These are phyloP conservation scores for Pristionchus arcanus DNA, from an alignment of 2,888 invertebrate species.

Conservation along the genomic window DNA sequence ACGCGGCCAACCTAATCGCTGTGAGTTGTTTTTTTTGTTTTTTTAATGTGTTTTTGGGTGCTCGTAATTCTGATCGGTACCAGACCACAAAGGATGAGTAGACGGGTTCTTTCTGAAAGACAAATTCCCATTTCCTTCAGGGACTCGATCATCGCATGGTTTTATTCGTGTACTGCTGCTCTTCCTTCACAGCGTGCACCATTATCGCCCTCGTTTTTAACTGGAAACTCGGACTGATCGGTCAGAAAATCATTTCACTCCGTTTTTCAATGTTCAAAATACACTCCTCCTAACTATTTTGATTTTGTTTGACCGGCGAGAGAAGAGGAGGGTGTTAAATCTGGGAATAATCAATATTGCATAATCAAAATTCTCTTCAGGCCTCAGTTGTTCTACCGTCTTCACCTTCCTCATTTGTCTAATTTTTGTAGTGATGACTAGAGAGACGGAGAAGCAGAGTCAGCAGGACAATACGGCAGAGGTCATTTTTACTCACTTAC, in stretches of 20 bases:
- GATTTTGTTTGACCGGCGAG: too few relatives aligned
- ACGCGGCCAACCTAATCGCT: conserved; percentile 30
- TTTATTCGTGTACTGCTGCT: conserved; percentile 61
- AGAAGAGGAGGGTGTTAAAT: too few relatives aligned
- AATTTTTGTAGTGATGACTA: conserved; percentile 30
- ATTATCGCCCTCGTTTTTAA: neutral
- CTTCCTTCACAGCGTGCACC: conserved; percentile 35
- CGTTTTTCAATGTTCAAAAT: neutral
- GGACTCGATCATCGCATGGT: conserved; percentile 67
- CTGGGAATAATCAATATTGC: neutral
- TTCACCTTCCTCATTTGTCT: neutral
- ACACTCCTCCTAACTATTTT: too few relatives aligned
- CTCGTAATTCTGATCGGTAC: neutral
- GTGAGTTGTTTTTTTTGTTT: too few relatives aligned
- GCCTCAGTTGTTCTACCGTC: neutral
- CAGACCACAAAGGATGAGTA: neutral
- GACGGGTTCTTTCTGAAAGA: neutral
- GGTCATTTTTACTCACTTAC: conserved; percentile 13
- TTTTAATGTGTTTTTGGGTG: too few relatives aligned
- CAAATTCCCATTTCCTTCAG: conserved; percentile 53
- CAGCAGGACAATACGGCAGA: conserved; percentile 1
- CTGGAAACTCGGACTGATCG: conserved; percentile 35
- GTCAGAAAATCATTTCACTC: neutral
- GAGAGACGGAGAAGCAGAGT: neutral
- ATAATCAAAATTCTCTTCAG: neutral